Conservation (phyloP, 1,140 invertebrate species). For the Dryas iulia region DNA sequence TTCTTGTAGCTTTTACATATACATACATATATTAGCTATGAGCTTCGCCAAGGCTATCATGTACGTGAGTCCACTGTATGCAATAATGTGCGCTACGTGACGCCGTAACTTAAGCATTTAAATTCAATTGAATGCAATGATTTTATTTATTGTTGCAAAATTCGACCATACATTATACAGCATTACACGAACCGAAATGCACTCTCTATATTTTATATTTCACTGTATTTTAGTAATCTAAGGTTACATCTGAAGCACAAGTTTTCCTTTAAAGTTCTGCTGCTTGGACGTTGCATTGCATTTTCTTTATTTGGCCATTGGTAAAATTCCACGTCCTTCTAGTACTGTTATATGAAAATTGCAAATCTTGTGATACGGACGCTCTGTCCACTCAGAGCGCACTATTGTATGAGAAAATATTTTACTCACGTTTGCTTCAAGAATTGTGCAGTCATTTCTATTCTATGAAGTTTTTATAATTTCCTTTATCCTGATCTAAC, state of each 20-base stretch:
- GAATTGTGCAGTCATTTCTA: slow-evolving; percentile 20
- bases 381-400: slow-evolving; percentile 18
- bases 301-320: slow-evolving; percentile 11
- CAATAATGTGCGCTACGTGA: slow-evolving; percentile 6
- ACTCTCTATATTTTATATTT: not conserved
- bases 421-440: slow-evolving; percentile 16
- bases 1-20: not conserved
- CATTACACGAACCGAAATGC: not conserved
- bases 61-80: slow-evolving; percentile 1
- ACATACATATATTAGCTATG: not conserved
- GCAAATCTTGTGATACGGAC: slow-evolving; percentile 17
- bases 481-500: not conserved
- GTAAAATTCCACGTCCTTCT: slow-evolving; percentile 33
- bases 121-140: not conserved
- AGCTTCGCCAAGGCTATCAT: not conserved
- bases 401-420: slow-evolving; percentile 13
- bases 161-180: not conserved
- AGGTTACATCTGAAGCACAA: not conserved
- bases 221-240: not conserved
- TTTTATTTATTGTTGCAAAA: slow-evolving; percentile 4
- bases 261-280: slow-evolving; percentile 2
- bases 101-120: not conserved
- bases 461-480: slow-evolving; percentile 13
- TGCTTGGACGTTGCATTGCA: not conserved
- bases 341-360: slow-evolving; percentile 19